phyloP scores from a whole-genome alignment of 2,888 invertebrate genomes.

The Netelia melanura region DNA sequence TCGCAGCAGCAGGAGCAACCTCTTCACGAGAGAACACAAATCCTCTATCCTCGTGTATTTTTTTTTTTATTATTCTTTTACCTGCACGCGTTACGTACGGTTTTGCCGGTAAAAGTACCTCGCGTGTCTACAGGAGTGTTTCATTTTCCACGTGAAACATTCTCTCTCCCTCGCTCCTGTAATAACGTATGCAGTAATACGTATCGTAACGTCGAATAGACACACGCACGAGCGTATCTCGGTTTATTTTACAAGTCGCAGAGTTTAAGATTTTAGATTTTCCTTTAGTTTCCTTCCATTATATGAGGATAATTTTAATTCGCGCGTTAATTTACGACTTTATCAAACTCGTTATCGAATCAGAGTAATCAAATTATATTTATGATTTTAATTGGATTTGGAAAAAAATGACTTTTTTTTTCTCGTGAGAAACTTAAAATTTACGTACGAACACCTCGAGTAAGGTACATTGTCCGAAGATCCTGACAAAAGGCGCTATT shows the following conservation, averaged over 20 bases:
- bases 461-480: background rate
- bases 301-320: too few relatives aligned
- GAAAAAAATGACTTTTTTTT: background rate
- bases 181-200: background rate
- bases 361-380: too few relatives aligned
- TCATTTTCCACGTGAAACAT: conserved; percentile 53
- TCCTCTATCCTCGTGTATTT: background rate
- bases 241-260: background rate
- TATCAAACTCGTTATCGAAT: too few relatives aligned
- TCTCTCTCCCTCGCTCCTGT: conserved; percentile 4
- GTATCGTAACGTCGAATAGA: background rate
- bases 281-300: too few relatives aligned
- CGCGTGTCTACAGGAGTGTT: conserved; percentile 50
- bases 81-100: conserved; percentile 40
- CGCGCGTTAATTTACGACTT: too few relatives aligned
- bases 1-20: background rate
- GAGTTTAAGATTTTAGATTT: too few relatives aligned
- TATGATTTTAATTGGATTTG: background rate
- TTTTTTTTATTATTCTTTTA: conserved; percentile 22
- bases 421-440: background rate
- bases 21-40: conserved; percentile 31
- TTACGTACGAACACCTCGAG: background rate
- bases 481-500: background rate
- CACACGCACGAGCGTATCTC: background rate
- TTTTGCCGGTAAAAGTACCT: conserved; percentile 36